Evolutionary conservation across 2,888 invertebrate species (phyloP).

Genomic region (Rhamnusium bicolor): DNA sequence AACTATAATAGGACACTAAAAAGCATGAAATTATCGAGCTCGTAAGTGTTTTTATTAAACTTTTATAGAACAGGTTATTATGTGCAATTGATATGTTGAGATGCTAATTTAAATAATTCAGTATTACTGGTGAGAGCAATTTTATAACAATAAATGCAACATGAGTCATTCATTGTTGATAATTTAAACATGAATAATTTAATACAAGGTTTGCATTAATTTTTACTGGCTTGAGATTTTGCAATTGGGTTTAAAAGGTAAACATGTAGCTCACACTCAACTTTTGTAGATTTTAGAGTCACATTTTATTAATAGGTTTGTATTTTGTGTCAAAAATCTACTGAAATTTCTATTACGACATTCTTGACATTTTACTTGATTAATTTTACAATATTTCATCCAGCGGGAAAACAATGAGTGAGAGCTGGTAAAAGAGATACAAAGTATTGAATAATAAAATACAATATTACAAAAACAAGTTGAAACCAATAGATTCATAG

Average conservation of each 20-base stretch:
- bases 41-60: constrained; percentile 16
- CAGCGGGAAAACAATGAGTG: too few species aligned
- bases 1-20: constrained; percentile 18
- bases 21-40: constrained; percentile 20
- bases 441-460: too few species aligned
- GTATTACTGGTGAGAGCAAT: not conserved
- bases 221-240: not conserved
- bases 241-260: not conserved
- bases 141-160: constrained; percentile 5
- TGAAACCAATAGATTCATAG: too few species aligned
- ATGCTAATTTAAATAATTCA: constrained; percentile 20
- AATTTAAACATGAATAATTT: not conserved
- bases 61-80: constrained; percentile 15
- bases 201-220: not conserved
- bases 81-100: constrained; percentile 21
- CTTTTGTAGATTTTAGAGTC: too few species aligned
- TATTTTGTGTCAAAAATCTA: too few species aligned
- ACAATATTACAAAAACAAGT: too few species aligned
- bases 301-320: too few species aligned
- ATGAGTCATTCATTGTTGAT: constrained; percentile 13
- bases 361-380: too few species aligned
- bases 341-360: too few species aligned
- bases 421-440: too few species aligned
- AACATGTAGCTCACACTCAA: too few species aligned
- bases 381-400: too few species aligned